Base-by-base conservation (phyloP, 2,888 invertebrate genomes). In the Calameuta filiformis region DNA sequence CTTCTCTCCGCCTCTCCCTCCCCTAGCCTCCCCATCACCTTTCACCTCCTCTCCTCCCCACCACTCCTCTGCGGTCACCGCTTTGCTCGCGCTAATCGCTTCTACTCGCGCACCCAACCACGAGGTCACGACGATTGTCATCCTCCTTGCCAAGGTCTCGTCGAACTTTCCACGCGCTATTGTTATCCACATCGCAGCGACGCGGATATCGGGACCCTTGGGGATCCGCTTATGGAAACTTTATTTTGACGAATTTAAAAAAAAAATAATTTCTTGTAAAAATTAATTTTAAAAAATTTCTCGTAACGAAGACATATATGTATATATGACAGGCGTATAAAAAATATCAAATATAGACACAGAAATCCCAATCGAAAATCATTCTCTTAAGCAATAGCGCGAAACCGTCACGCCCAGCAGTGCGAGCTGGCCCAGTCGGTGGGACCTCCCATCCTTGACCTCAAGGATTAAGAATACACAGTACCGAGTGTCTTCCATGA, bases 71-170 rank as follows among this genome's bases (percentile, higher is more conserved):
- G 82, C 79, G 75, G 79, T 74, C 80, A 79, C 79, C 79, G 81
- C 79, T 85, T 56, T 83, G 81, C 76, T 82, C 75, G 78, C 81
- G 83, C 85, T 87, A 85, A 87, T 87, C 85, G 85, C 76, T 83
- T 80, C 56, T 9, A 56, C 79, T 80, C 82, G 82, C 78, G 77
- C 81, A 81, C 81, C 79, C 82, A 79, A 79, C 80, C 77, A 77
- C 82, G 82, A 84, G 83, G 82, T 78, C 81, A 77, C 83, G 81
- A 69, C 76, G 79, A 76, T 81, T 82, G 85, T 85, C 85, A 56
- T 56, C 56, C 56, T 56, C 56, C 56, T 9, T 23, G 56, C 56
- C 56, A 56, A 56, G 56, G 56, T 56, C 56, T 23, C 56, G 23
- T 56, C 56, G 56, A 56, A 56, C 56, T 23, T 56, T 56, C 56